Evolutionary conservation across 2,113 vertebrate species (phyloP).

Genomic region (Varanus salvator): DNA sequence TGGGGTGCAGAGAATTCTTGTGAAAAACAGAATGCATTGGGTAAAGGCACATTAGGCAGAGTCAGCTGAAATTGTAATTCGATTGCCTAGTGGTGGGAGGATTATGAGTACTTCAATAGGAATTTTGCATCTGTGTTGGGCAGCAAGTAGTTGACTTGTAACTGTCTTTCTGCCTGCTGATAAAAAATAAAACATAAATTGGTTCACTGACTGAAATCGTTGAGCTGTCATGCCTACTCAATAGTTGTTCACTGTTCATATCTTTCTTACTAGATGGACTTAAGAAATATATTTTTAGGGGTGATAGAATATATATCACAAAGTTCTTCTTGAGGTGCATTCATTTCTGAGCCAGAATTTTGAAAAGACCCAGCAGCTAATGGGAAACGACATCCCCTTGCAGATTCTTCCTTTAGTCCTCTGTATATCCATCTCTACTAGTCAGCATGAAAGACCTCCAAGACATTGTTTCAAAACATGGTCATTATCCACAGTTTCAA

Average conservation of each 20-base stretch:
- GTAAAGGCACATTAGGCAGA: conserved; percentile 8
- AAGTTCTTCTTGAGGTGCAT: conserved; percentile 38
- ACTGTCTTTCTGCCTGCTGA: background rate
- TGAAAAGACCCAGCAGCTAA: conserved; percentile 2
- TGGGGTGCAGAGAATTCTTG: background rate
- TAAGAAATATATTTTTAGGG: too few relatives aligned
- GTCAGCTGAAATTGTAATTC: conserved; percentile 10
- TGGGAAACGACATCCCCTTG: conserved; percentile 36
- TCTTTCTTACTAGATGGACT: background rate
- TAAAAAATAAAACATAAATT: conserved; percentile 6
- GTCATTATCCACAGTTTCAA: background rate
- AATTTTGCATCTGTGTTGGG: conserved; percentile 15
- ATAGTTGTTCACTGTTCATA: background rate
- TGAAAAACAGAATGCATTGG: conserved; percentile 6
- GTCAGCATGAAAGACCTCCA: conserved; percentile 20
- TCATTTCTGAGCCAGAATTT: conserved; percentile 19
- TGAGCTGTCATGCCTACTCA: background rate
- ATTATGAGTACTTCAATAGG: background rate
- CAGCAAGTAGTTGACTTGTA: background rate
- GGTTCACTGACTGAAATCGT: conserved; percentile 3
- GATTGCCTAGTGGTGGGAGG: conserved; percentile 12
- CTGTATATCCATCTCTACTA: background rate
- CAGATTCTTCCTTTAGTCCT: background rate
- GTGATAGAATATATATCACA: too few relatives aligned
- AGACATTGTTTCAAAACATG: rapidly evolving